Evolutionary conservation across 2,888 invertebrate species (phyloP).

Genomic region (Spatulosminthurus flaviceps): DNA sequence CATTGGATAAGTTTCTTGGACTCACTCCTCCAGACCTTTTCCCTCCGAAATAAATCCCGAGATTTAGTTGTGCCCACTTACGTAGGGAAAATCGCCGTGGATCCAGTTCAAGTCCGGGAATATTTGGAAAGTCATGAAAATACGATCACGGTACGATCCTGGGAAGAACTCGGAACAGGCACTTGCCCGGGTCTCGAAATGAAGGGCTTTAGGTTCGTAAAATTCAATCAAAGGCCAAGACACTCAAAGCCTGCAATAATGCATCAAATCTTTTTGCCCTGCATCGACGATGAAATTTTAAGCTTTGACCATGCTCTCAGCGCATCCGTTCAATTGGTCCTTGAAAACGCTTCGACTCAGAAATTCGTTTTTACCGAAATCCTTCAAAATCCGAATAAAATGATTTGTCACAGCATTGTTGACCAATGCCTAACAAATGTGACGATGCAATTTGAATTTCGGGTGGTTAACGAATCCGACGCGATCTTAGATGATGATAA

Average conservation of each 20-base stretch:
- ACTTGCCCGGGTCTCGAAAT: slow-evolving; percentile 80
- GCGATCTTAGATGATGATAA: too few relatives aligned
- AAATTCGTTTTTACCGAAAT: background rate
- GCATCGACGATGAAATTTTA: background rate
- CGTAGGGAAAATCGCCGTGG: slow-evolving; percentile 76
- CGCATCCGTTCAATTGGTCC: background rate
- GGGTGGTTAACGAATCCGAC: too few relatives aligned
- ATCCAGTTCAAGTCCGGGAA: slow-evolving; percentile 67
- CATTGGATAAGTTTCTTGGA: slow-evolving; percentile 92
- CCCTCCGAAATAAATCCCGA: slow-evolving; percentile 76
- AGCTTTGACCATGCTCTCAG: background rate
- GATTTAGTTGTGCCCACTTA: slow-evolving; percentile 80
- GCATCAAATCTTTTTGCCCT: background rate
- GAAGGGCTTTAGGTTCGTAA: slow-evolving; percentile 71
- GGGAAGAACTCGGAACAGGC: slow-evolving; percentile 66
- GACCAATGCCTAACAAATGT: too few relatives aligned
- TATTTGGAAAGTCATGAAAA: background rate
- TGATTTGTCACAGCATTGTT: too few relatives aligned
- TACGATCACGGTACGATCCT: background rate
- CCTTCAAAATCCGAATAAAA: too few relatives aligned
- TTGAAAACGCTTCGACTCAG: background rate
- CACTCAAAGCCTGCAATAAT: background rate
- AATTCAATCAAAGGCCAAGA: background rate
- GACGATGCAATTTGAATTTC: too few relatives aligned
- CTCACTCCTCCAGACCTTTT: slow-evolving; percentile 84